Base-by-base conservation (phyloP, 2,113 vertebrate genomes). In the Aphelocoma coerulescens region DNA sequence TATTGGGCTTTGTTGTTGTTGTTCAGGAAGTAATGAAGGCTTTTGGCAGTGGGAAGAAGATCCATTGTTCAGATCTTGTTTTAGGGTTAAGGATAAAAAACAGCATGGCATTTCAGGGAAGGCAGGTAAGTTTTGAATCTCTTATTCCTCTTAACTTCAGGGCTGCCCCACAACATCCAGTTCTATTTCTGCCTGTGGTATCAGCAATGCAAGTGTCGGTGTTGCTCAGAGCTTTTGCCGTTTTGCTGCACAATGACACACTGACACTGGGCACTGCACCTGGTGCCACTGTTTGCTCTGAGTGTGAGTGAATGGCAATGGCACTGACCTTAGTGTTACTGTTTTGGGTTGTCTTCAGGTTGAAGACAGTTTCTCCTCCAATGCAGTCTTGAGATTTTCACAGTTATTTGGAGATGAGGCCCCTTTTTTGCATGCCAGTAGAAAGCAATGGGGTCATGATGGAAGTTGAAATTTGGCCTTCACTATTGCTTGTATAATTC, bases 1-100 rank as follows among this genome's bases (percentile, higher is more conserved):
- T 86, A 41, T 28, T 93, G 86, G 62, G 68, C 79, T 95, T 93
- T 92, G 85, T 93, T 93, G 76, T 96, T 95, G 86, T 95, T 95
- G 69, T 93, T 95, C 77, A 87, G 91, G 69, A 97, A 93, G 77
- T 76, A 78, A 92, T 61, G 94, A 94, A 87, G 76, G 80, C 49
- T 95, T 96, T 92, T 82, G 83, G 66, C 89, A 95, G 54, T 83
- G 41, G 57, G 52, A 88, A 86, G 63, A 81, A 89, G 69, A 69
- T 76, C 49, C 14, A 66, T 91, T 19, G 11, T 94, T 90, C 65
- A 84, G 65, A 84, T 68, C 49, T 73, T 74, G 57, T 74, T 94
- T 89, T 92, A 78, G 65, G n/a, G 79, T 83, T 90, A 88, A 83
- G 44, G n/a, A 48, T 72, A 54, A 91, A 84, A 96, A 93, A 30